Conservation (phyloP, 2,797 vertebrate genomes). For the Saxicola maurus region DNA sequence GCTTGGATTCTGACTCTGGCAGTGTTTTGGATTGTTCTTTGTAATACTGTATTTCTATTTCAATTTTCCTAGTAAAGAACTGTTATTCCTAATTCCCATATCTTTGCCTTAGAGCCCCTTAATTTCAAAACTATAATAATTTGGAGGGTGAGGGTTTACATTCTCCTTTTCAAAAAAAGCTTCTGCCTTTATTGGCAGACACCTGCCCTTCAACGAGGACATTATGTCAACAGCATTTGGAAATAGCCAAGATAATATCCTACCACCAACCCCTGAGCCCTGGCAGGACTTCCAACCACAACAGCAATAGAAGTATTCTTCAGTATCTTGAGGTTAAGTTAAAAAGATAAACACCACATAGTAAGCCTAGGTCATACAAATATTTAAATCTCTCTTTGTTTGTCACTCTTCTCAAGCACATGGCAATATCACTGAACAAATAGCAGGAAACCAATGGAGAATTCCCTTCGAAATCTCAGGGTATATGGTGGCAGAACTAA, state of each 20-base stretch:
- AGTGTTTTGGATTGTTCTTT: no score
- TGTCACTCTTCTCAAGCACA: slow-evolving; percentile 36
- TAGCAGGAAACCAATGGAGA: slow-evolving; percentile 61
- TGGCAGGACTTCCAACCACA: neutral
- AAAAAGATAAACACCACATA: slow-evolving; percentile 37
- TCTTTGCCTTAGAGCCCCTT: no score
- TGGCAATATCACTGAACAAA: slow-evolving; percentile 64
- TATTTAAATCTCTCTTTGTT: slow-evolving; percentile 47
- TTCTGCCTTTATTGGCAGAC: no score
- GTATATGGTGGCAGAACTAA: slow-evolving; percentile 8
- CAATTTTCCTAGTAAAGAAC: no score
- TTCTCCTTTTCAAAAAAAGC: no score
- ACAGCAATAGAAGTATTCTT: neutral
- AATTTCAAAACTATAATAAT: no score
- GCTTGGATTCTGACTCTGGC: no score
- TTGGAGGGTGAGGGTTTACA: no score
- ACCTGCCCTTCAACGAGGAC: no score
- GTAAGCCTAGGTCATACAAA: slow-evolving; percentile 44
- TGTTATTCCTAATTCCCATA: no score
- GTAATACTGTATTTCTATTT: no score
- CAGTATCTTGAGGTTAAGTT: neutral
- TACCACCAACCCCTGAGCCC: neutral
- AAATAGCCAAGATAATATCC: neutral
- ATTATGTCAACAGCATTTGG: neutral
- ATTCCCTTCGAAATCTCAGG: slow-evolving; percentile 36